A percentile compares a stretch with the other conserved stretches of the same genome.
These are phyloP conservation scores for Drosophila tropicalis DNA, from an alignment of 1,140 invertebrate genomes.

Conservation along the genomic window DNA sequence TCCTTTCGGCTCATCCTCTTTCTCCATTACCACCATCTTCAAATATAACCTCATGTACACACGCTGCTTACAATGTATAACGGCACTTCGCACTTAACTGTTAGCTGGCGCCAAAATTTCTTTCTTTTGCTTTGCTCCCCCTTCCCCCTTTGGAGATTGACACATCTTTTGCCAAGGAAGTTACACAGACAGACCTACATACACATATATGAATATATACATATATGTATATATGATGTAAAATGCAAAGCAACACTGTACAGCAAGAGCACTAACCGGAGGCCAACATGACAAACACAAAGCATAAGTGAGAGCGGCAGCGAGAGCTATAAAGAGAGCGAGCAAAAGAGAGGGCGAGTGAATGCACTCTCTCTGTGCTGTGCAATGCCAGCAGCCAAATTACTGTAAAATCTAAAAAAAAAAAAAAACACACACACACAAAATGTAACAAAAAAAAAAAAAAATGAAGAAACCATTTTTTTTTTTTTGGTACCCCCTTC, in stretches of 20 bases:
- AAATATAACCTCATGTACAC: conserved; percentile 61
- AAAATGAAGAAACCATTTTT: conserved; percentile 73
- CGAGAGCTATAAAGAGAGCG: conserved; percentile 25
- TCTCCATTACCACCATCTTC: conserved; percentile 9
- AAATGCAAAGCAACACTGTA: conserved; percentile 52
- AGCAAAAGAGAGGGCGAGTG: conserved; percentile 46
- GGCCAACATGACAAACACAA: conserved; percentile 81
- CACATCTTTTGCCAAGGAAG: conserved; percentile 39
- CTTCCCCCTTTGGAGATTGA: conserved; percentile 2
- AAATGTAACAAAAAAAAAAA: conserved; percentile 57
- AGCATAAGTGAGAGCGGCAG: conserved; percentile 69
- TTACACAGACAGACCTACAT: conserved; percentile 23
- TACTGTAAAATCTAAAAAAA: conserved; percentile 80
- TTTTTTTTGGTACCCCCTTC: conserved; percentile 40
- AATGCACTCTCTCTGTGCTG: conserved; percentile 68
- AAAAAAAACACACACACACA: conserved; percentile 50
- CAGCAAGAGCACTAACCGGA: conserved; percentile 44
- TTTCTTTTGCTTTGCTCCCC: neutral
- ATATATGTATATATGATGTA: conserved; percentile 23
- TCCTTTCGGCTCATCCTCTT: neutral
- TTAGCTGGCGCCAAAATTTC: conserved; percentile 58
- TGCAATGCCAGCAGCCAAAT: conserved; percentile 54
- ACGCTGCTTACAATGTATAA: conserved; percentile 43
- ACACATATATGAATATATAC: conserved; percentile 34
- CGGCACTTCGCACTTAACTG: conserved; percentile 36